Conservation (phyloP, 2,113 vertebrate species). For the Empidonax alnorum region DNA sequence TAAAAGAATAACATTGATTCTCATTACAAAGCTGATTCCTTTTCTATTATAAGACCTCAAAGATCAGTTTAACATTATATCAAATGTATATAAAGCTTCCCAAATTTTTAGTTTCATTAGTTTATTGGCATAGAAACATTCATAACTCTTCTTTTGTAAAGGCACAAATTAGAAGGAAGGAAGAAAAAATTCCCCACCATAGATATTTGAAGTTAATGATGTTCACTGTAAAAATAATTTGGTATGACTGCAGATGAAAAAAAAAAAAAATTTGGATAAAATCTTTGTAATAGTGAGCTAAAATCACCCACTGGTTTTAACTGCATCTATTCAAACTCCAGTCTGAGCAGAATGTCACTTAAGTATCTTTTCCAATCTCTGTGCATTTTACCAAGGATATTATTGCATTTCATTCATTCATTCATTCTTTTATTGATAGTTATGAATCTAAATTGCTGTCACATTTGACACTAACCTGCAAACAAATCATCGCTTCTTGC, state of each 20-base stretch:
- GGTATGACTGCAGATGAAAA: neutral
- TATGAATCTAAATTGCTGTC: neutral
- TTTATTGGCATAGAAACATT: neutral
- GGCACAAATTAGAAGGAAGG: neutral
- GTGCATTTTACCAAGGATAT: neutral
- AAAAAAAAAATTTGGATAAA: neutral
- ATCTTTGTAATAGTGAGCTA: neutral
- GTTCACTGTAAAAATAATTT: neutral
- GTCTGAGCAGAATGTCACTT: neutral
- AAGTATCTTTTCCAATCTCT: neutral
- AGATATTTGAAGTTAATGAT: neutral
- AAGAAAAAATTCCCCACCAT: neutral
- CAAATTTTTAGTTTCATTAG: neutral
- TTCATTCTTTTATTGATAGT: neutral
- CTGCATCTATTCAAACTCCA: neutral
- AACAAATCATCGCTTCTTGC: neutral
- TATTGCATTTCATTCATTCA: neutral
- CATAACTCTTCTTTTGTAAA: neutral
- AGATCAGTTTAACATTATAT: neutral
- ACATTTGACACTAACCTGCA: neutral
- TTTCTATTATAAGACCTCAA: neutral
- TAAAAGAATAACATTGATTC: constrained; percentile 22
- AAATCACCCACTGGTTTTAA: neutral
- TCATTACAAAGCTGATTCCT: constrained; percentile 6
- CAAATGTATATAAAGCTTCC: neutral